Base-by-base conservation (phyloP, 2,888 invertebrate genomes). In the Heliconius charithonia region DNA sequence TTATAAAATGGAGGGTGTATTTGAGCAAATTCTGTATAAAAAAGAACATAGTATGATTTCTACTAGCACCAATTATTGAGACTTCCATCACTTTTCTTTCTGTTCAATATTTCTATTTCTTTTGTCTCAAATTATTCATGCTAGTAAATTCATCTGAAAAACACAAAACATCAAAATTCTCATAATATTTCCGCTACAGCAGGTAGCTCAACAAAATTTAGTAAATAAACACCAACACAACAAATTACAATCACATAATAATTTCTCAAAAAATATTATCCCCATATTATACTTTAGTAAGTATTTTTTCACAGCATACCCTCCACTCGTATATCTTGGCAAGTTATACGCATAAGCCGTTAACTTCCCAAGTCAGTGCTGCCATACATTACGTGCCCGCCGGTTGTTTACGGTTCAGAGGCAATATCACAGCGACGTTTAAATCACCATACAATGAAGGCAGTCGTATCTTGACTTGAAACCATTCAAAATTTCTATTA, bases 341-440 rank as follows among this genome's bases (percentile, higher is more conserved):
- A 77, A 71, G 63, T 77, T 71, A 77, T 77, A 70, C 62, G 51
- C 71, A 79, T 79, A 76, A 51, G 71, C 79, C 79, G 75, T 79
- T 76, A 79, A 70, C 63, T 72, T 73, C 62, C 63, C 71, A 71
- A 75, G 76, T 79, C 79, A 72, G 76, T 73, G 67, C 72, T 59
- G 41, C 79, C 76, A 79, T 79, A 79, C 72, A 67, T 76, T 76
- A 79, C 62, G 73, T 73, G 59, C 25, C 51, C 56, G 37, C 41
- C 41, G 71, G 45, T 71, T 77, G 63, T 77, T 77, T 77, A 71
- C 71, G 73, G 73, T 73, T 73, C 62, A 62, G 51, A 77, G 37
- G 73, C 66, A 32, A 66, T 66, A 77, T 73, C 73, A 37, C 62
- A 59, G 73, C 59, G 32, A 59, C 73, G 62, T 41, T 73, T 73